Base-by-base conservation (phyloP, 2,888 invertebrate genomes). In the Ctena decussata region DNA sequence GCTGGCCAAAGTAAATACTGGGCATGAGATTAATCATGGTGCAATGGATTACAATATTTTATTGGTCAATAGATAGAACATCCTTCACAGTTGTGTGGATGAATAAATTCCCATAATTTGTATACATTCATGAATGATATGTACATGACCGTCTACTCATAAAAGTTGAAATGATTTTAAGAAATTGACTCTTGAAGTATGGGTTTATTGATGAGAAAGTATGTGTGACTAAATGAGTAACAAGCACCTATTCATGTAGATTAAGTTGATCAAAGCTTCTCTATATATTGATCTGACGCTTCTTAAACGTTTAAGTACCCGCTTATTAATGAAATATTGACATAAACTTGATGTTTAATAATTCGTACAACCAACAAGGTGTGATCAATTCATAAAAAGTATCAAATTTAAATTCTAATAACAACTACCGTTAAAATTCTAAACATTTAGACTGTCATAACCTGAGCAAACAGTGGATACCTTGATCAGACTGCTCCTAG, bases 21-120 rank as follows among this genome's bases (percentile, higher is more conserved):
- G n/a, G n/a, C n/a, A n/a, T n/a, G n/a, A n/a, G n/a, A n/a, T n/a
- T n/a, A n/a, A n/a, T n/a, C n/a, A n/a, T n/a, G n/a, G n/a, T n/a
- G n/a, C n/a, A n/a, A n/a, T n/a, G n/a, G n/a, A n/a, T n/a, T n/a
- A n/a, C n/a, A n/a, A n/a, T n/a, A n/a, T n/a, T n/a, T n/a, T n/a
- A n/a, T n/a, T n/a, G n/a, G n/a, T n/a, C n/a, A n/a, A n/a, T n/a
- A n/a, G n/a, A n/a, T n/a, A n/a, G n/a, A n/a, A n/a, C n/a, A n/a
- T n/a, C n/a, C n/a, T n/a, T n/a, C n/a, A n/a, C n/a, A 41, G 27
- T 60, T 60, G 60, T 60, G 60, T 6, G 6, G 8, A 3, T 30
- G 60, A 60, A 60, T 60, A 60, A 60, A 60, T 60, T 60, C 21
- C 27, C 60, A 60, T 60, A 60, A 60, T 27, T 60, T 60, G 60